Percentiles rank a stretch among this genome's conserved stretches.
Conservation (phyloP, 1,140 invertebrate species). For the Heliothis subflexa region DNA sequence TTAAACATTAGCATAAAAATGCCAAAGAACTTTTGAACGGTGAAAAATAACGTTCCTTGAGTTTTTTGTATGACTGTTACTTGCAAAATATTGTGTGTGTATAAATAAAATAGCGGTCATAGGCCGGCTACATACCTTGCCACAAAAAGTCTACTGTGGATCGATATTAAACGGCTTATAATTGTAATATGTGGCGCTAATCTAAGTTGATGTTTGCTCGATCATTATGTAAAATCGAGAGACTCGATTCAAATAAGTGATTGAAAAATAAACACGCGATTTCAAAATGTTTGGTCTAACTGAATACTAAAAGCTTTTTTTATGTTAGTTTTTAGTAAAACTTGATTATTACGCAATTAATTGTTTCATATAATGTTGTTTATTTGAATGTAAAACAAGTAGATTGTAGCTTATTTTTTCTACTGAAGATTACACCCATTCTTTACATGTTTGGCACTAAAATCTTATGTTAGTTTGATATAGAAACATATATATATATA, state of each 20-base stretch:
- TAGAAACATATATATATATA: too few species aligned
- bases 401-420: too few species aligned
- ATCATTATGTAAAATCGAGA: not conserved
- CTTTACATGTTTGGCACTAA: too few species aligned
- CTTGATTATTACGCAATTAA: too few species aligned
- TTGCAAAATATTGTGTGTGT: slow-evolving; percentile 2
- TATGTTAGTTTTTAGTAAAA: too few species aligned
- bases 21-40: slow-evolving; percentile 33
- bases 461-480: too few species aligned
- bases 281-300: too few species aligned
- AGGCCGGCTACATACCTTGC: not conserved
- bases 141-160: not conserved
- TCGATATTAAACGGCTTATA: not conserved
- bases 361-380: too few species aligned
- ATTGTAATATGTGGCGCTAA: slow-evolving; percentile 1
- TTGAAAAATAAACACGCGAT: not conserved
- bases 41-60: slow-evolving; percentile 22
- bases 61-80: not conserved
- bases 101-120: not conserved
- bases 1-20: slow-evolving; percentile 42
- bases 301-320: too few species aligned
- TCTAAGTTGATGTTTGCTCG: not conserved
- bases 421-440: too few species aligned
- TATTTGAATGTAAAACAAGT: too few species aligned
- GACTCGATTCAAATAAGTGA: not conserved